These are phyloP conservation scores for Stenurella melanura DNA, from an alignment of 2,888 invertebrate species.

Conservation along the genomic window DNA sequence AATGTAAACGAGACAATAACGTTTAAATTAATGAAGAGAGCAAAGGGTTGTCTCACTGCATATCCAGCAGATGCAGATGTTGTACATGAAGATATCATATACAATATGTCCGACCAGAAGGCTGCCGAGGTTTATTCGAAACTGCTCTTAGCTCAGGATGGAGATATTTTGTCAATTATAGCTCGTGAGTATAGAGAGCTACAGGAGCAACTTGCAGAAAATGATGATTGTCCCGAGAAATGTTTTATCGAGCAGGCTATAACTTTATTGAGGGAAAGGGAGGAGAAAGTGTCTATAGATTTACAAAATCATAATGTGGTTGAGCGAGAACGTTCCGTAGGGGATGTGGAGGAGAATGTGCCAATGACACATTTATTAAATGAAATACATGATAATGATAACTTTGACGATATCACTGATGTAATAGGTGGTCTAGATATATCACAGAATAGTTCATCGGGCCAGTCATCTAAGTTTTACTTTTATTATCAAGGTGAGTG, in stretches of 20 bases:
- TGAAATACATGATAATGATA: not conserved
- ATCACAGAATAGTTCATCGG: slow-evolving; percentile 20
- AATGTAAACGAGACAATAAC: slow-evolving; percentile 81
- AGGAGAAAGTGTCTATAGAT: slow-evolving; percentile 64
- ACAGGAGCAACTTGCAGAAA: slow-evolving; percentile 77
- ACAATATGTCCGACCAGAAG: slow-evolving; percentile 74
- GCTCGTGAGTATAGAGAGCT: slow-evolving; percentile 84
- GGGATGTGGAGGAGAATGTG: not conserved
- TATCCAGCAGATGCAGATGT: slow-evolving; percentile 74
- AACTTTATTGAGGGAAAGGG: slow-evolving; percentile 78
- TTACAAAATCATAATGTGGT: slow-evolving; percentile 35
- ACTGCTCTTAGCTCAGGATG: slow-evolving; percentile 82
- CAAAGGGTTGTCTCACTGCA: slow-evolving; percentile 76
- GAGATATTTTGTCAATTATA: slow-evolving; percentile 83
- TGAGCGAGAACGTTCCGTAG: not conserved
- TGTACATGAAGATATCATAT: slow-evolving; percentile 66
- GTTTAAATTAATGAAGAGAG: slow-evolving; percentile 87
- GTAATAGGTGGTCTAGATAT: slow-evolving; percentile 23
- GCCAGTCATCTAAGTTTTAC: slow-evolving; percentile 75
- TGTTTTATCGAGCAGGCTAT: slow-evolving; percentile 91
- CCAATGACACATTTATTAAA: not conserved
- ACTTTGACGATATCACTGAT: not conserved
- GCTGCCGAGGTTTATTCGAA: slow-evolving; percentile 82
- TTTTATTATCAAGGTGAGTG: slow-evolving; percentile 88
- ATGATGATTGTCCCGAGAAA: slow-evolving; percentile 86